Percentiles rank a stretch among this genome's conserved stretches.
Conservation (phyloP, 2,113 vertebrate genomes). For the Burhinus oedicnemus region DNA sequence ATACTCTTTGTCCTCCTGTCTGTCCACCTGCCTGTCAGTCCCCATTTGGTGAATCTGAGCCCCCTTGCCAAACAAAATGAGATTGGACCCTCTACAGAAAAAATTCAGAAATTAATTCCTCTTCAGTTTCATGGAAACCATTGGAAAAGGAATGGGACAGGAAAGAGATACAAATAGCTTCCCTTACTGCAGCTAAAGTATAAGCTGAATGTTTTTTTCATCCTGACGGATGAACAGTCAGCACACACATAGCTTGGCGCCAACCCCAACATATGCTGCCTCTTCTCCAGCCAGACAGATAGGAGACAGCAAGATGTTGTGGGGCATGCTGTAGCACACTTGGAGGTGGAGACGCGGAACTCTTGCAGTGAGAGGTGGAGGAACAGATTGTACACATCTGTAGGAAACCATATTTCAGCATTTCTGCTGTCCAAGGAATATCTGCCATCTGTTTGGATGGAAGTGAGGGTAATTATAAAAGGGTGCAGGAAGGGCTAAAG, state of each 20-base stretch:
- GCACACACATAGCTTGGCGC: not conserved
- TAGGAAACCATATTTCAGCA: not conserved
- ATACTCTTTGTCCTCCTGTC: not conserved
- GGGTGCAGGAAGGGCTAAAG: not conserved
- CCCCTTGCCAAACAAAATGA: not conserved
- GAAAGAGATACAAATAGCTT: not conserved
- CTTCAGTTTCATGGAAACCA: not conserved
- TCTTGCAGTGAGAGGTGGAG: not conserved
- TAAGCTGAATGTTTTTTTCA: not conserved
- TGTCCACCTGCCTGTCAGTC: not conserved
- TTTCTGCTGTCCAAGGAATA: not conserved
- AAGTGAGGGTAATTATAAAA: not conserved
- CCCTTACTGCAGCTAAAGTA: not conserved
- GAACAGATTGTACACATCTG: slow-evolving; percentile 4
- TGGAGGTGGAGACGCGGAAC: not conserved
- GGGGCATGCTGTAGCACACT: not conserved
- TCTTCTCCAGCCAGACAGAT: not conserved
- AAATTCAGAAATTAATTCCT: not conserved
- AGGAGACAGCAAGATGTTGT: not conserved
- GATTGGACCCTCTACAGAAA: not conserved
- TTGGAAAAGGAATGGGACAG: not conserved
- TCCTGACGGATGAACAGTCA: not conserved
- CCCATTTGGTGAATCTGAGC: not conserved
- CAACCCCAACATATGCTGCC: not conserved
- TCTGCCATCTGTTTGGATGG: not conserved